Conservation (phyloP, 1,140 invertebrate genomes). For the Brachionus koreanus region DNA sequence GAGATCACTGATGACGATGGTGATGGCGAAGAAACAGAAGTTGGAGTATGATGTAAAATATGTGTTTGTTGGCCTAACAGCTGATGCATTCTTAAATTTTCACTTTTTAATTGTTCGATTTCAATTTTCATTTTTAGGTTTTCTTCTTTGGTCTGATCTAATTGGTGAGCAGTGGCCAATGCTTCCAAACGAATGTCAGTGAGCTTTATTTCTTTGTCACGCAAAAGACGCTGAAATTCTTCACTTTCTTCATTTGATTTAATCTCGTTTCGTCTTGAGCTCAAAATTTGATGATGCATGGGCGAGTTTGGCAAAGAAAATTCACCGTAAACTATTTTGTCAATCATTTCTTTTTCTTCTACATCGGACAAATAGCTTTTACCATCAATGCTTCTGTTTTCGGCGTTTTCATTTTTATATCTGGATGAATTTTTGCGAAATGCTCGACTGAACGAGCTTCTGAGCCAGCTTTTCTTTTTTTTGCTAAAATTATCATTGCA, state of each 20-base stretch:
- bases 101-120: conserved; percentile 29
- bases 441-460: conserved; percentile 95
- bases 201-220: conserved; percentile 90
- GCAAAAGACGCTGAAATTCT: conserved; percentile 81
- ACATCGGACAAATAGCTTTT: conserved; percentile 62
- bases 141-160: conserved; percentile 90
- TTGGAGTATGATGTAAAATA: background rate
- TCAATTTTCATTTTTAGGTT: conserved; percentile 86
- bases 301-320: conserved; percentile 60
- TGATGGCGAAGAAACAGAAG: conserved; percentile 25
- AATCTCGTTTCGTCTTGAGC: background rate
- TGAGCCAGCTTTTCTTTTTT: conserved; percentile 61
- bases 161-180: conserved; percentile 87
- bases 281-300: conserved; percentile 45
- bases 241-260: conserved; percentile 63
- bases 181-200: conserved; percentile 93
- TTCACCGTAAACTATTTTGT: conserved; percentile 49
- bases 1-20: conserved; percentile 35
- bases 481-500: conserved; percentile 6
- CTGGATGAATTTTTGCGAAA: conserved; percentile 66
- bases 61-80: background rate
- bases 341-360: conserved; percentile 57
- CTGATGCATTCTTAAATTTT: conserved; percentile 35
- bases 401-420: conserved; percentile 63
- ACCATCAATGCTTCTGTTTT: background rate